Evolutionary conservation across 1,140 invertebrate genomes (phyloP).

Genomic region (Steinernema feltiae): DNA sequence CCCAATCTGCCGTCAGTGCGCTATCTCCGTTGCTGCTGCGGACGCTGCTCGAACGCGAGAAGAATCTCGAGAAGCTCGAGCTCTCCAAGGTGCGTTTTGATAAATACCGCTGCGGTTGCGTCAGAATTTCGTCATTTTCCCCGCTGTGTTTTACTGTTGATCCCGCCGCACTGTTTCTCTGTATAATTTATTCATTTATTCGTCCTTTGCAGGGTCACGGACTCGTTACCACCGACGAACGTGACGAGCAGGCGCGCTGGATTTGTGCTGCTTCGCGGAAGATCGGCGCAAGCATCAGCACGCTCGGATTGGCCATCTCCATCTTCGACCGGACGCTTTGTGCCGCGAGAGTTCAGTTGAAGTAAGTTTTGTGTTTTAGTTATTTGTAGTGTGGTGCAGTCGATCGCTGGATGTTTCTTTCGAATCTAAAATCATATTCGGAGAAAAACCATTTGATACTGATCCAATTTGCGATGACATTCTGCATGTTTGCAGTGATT

Average conservation of each 20-base stretch:
- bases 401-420: too few relatives aligned
- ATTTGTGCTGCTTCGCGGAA: conserved; percentile 26
- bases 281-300: conserved; percentile 25
- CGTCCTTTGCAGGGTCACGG: background rate
- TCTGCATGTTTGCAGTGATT: too few relatives aligned
- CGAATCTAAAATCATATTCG: too few relatives aligned
- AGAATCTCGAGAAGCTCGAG: background rate
- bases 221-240: conserved; percentile 11
- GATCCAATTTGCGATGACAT: too few relatives aligned
- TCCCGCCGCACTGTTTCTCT: background rate
- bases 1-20: background rate
- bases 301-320: conserved; percentile 17
- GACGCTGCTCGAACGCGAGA: background rate
- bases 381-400: too few relatives aligned
- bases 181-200: background rate
- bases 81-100: background rate
- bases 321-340: conserved; percentile 30
- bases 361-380: conserved; percentile 5
- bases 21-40: background rate
- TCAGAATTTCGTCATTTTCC: background rate
- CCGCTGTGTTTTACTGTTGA: background rate
- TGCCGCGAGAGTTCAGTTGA: conserved; percentile 13
- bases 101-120: background rate
- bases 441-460: too few relatives aligned
- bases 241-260: conserved; percentile 32